phyloP scores from a whole-genome alignment of 2,797 vertebrate species.

The Scleropages formosus region DNA sequence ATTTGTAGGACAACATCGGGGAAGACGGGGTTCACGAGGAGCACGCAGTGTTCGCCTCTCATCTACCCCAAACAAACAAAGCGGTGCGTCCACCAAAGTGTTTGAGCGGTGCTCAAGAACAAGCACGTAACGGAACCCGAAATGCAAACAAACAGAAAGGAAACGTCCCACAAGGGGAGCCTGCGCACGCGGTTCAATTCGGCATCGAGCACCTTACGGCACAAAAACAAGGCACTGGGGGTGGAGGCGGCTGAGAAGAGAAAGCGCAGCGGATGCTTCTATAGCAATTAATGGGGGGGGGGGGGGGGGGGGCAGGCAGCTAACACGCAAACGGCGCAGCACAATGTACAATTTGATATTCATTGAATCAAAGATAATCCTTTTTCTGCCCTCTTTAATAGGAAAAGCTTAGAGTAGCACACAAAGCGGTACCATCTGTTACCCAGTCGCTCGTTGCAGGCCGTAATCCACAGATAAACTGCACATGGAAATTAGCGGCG shows the following conservation, averaged over 20 bases:
- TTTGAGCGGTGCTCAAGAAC: neutral
- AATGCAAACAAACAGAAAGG: slow-evolving; percentile 42
- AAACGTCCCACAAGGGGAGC: slow-evolving; percentile 33
- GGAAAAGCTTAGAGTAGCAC: slow-evolving; percentile 63
- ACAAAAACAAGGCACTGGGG: neutral
- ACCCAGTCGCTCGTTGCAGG: slow-evolving; percentile 57
- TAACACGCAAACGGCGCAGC: slow-evolving; percentile 51
- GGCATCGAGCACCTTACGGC: slow-evolving; percentile 50
- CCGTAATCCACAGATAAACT: slow-evolving; percentile 67
- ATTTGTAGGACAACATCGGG: too few relatives aligned
- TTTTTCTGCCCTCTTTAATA: slow-evolving; percentile 62
- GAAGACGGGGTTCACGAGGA: too few relatives aligned
- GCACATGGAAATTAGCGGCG: slow-evolving; percentile 64
- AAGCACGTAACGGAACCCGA: slow-evolving; percentile 33
- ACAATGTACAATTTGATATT: slow-evolving; percentile 67
- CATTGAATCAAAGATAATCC: slow-evolving; percentile 71
- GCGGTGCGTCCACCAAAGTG: too few relatives aligned
- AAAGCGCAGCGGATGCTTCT: slow-evolving; percentile 2
- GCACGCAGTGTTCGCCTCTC: too few relatives aligned
- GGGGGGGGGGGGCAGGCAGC: slow-evolving; percentile 48
- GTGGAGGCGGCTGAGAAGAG: slow-evolving; percentile 22
- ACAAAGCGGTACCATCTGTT: slow-evolving; percentile 69
- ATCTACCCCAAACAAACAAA: too few relatives aligned
- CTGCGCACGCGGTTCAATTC: slow-evolving; percentile 39
- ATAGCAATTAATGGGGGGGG: slow-evolving; percentile 63